phyloP scores from a whole-genome alignment of 2,113 vertebrate species.

The Tapirus terrestris region DNA sequence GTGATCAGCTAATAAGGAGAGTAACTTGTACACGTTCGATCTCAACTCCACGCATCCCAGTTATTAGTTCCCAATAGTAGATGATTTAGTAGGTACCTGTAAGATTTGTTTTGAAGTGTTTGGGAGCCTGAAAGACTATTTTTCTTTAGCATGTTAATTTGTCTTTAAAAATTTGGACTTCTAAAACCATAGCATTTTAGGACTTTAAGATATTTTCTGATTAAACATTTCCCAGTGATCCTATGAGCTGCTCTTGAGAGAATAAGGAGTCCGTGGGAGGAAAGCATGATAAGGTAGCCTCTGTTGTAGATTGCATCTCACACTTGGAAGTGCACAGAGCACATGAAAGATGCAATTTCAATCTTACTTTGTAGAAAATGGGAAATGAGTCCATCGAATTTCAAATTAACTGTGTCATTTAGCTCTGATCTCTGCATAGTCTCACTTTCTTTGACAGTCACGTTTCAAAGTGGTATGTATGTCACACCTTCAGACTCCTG shows the following conservation, averaged over 20 bases:
- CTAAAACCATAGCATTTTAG: neutral
- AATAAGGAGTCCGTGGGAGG: neutral
- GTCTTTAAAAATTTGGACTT: neutral
- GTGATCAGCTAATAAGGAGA: neutral
- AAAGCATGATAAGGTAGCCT: neutral
- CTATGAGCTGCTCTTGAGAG: neutral
- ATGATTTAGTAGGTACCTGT: neutral
- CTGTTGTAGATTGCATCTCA: neutral
- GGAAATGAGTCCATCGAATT: neutral
- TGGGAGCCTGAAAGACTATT: neutral
- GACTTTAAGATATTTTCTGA: neutral
- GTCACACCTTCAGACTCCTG: neutral
- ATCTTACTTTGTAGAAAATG: neutral
- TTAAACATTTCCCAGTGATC: neutral
- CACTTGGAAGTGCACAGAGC: neutral
- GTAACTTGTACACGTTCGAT: neutral
- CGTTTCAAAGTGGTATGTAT: neutral
- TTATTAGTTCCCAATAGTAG: neutral
- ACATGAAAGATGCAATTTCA: neutral
- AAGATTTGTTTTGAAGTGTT: neutral
- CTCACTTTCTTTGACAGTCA: neutral
- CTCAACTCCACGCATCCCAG: neutral
- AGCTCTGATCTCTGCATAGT: neutral
- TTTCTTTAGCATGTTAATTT: slow-evolving; percentile 24
- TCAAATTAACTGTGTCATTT: neutral